Evolutionary conservation across 1,140 invertebrate genomes (phyloP), one percentile per base, ranked within the genome.

Genomic region (Dendrolimus kikuchii): DNA sequence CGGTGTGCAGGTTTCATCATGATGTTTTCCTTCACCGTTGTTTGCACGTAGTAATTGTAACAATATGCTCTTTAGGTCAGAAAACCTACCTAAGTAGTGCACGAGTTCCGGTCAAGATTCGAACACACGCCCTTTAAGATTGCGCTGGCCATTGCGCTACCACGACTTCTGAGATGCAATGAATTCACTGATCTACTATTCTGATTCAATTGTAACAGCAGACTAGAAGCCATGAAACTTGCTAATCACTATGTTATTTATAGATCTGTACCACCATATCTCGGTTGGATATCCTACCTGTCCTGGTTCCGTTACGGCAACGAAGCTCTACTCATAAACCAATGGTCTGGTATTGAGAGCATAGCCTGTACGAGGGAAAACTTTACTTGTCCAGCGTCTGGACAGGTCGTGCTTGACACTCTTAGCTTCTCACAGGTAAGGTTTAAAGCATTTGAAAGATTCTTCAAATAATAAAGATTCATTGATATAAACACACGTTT

Each of bases 281-380:
- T 99, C 51, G 89, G 92, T 50, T 98, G 97, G 96, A 86, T 99
- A 52, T 95, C 95, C 8, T 96, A 97, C 81, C 79, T 99, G 9
- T 98, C 96, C 0, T 99, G 98, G 96, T 98, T 99, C 86, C 92
- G 93, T 47, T 99, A 98, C 79, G 95, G 94, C 44, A 98, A 96
- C 84, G 97, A 98, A 87, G 95, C 96, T 0, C 85, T 99, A 1
- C 88, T 95, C n/a, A 93, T 99, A 47, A 98, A 98, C 86, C 96
- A 99, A 76, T 99, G 97, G 97, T 79, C 89, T 0, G 90, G 92
- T 8, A 88, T 97, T 10, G 90, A 92, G 7, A 74, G 80, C 9
- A 95, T 95, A 62, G 89, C 89, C 6, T 95, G 95, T 77, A 92
- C 93, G 43, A 81, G 89, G 39, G 89, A 89, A 53, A 94, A 93